Evolutionary conservation across 2,113 vertebrate genomes (phyloP).

Genomic region (Galeopterus variegatus): DNA sequence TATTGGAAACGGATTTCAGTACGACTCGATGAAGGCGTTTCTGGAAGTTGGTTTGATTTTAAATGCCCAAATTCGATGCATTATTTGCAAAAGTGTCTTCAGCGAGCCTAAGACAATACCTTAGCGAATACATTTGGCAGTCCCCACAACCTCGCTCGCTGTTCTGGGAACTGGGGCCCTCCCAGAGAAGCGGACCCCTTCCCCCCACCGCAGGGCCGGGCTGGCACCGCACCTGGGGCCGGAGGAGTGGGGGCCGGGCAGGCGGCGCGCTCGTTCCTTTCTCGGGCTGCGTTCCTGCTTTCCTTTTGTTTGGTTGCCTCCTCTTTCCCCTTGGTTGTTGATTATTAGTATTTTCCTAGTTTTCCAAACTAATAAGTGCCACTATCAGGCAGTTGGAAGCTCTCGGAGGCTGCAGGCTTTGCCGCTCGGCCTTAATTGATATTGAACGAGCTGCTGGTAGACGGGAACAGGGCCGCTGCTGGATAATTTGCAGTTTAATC

Average conservation of each 20-base stretch:
- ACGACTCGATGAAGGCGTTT: slow-evolving; percentile 88
- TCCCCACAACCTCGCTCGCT: slow-evolving; percentile 79
- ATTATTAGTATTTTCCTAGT: slow-evolving; percentile 99
- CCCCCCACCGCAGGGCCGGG: neutral
- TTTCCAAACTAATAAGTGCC: slow-evolving; percentile 99
- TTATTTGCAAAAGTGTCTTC: slow-evolving; percentile 87
- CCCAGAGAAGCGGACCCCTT: neutral
- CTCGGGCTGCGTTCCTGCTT: slow-evolving; percentile 9
- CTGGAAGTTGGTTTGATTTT: slow-evolving; percentile 70
- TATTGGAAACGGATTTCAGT: slow-evolving; percentile 92
- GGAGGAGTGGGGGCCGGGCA: neutral
- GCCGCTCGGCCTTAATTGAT: slow-evolving; percentile 99
- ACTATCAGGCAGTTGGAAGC: slow-evolving; percentile 95
- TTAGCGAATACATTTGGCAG: slow-evolving; percentile 88
- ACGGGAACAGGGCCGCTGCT: slow-evolving; percentile 99
- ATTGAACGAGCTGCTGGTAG: slow-evolving; percentile 99
- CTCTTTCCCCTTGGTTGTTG: slow-evolving; percentile 92
- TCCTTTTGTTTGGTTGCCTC: slow-evolving; percentile 85
- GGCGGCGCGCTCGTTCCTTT: neutral
- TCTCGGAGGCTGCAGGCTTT: slow-evolving; percentile 94
- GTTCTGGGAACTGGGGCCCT: slow-evolving; percentile 43
- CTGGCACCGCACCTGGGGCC: slow-evolving; percentile 21
- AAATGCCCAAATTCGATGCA: slow-evolving; percentile 1
- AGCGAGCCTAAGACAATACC: slow-evolving; percentile 89
- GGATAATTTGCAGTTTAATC: slow-evolving; percentile 99